Evolutionary conservation across 2,888 invertebrate species (phyloP).

Genomic region (Drosophila demipolita): DNA sequence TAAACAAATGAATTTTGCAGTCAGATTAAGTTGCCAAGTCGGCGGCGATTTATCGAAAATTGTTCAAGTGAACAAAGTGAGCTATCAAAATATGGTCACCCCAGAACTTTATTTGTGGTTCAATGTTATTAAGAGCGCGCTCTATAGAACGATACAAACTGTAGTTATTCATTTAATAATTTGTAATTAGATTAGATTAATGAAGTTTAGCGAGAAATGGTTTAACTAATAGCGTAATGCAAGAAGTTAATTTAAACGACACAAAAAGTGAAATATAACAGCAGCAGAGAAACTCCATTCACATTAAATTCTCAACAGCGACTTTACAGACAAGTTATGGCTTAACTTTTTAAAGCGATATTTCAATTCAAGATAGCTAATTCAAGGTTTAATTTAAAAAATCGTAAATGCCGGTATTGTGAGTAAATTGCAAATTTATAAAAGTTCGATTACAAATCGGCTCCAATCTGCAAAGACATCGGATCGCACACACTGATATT

Average conservation of each 20-base stretch:
- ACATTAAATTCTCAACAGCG: not conserved
- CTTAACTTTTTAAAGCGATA: not conserved
- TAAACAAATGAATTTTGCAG: conserved; percentile 61
- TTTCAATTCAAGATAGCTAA: not conserved
- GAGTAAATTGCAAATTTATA: conserved; percentile 15
- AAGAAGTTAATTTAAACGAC: not conserved
- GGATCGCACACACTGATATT: conserved; percentile 4
- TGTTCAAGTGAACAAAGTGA: not conserved
- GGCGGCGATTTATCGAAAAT: conserved; percentile 29
- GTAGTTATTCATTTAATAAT: not conserved
- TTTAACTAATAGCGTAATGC: not conserved
- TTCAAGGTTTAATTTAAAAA: not conserved
- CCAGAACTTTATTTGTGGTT: not conserved
- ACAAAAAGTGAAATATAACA: not conserved
- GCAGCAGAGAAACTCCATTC: not conserved
- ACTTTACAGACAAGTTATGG: conserved; percentile 2
- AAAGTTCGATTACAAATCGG: not conserved
- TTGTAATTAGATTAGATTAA: not conserved
- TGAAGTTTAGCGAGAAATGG: not conserved
- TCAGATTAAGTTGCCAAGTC: conserved; percentile 30
- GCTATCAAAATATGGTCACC: conserved; percentile 19
- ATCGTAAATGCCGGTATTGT: not conserved
- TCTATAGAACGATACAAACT: not conserved
- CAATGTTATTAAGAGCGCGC: conserved; percentile 6
- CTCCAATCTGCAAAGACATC: conserved; percentile 19